Conservation (phyloP, 2,113 vertebrate genomes). For the human (Homo sapiens) region GRCh38 chr2:15923501-15924000, state of each 20-base stretch:
- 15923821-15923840: constrained; percentile 8
- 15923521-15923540: neutral
- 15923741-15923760: neutral
- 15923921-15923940: constrained; percentile 62
- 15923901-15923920: neutral
- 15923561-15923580: neutral
- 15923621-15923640: neutral
- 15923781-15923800: neutral
- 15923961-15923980: constrained; percentile 17
- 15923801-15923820: constrained; percentile 2
- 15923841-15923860: neutral
- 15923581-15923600: neutral
- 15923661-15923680: neutral
- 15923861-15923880: constrained; percentile 53
- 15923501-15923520: neutral
- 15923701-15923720: neutral
- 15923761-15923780: constrained; percentile 66
- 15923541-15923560: neutral
- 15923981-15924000: constrained; percentile 57
- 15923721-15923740: constrained; percentile 55
- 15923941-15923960: constrained; percentile 27
- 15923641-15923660: neutral
- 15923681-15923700: neutral
- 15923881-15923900: constrained; percentile 34
- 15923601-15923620: neutral